Evolutionary conservation across 2,797 vertebrate genomes (phyloP).

Genomic region (Enoplosus armatus): DNA sequence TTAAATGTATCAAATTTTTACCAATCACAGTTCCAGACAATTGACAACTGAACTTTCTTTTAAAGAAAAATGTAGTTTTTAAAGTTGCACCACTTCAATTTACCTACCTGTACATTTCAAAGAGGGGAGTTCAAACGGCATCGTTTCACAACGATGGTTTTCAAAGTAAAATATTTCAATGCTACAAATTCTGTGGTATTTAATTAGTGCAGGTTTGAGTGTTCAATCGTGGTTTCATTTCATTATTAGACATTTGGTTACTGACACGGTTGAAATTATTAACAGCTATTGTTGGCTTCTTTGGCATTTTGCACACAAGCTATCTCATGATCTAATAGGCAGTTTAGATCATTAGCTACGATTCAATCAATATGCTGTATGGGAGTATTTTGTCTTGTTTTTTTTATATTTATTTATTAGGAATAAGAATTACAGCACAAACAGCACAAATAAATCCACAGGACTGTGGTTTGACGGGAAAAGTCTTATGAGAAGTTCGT

Average conservation of each 20-base stretch:
- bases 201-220: background rate
- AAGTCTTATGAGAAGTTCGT: background rate
- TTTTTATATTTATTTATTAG: background rate
- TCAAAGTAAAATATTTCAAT: too few relatives aligned
- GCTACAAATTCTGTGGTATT: background rate
- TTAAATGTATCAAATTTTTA: too few relatives aligned
- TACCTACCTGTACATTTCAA: background rate
- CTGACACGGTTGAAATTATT: background rate
- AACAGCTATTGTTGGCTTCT: background rate
- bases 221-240: background rate
- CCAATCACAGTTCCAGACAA: too few relatives aligned
- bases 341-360: background rate
- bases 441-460: constrained; percentile 1
- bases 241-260: background rate
- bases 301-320: background rate
- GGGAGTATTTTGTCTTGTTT: background rate
- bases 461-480: background rate
- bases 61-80: too few relatives aligned
- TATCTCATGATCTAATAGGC: background rate
- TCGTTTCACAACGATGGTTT: background rate
- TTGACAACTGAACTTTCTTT: too few relatives aligned
- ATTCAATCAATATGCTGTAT: background rate
- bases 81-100: too few relatives aligned
- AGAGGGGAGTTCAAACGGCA: background rate
- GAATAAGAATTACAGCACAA: background rate